Percentiles rank a stretch among this genome's conserved stretches.
Evolutionary conservation across 2,113 vertebrate species (phyloP).

Genomic region (Aptenodytes patagonicus): DNA sequence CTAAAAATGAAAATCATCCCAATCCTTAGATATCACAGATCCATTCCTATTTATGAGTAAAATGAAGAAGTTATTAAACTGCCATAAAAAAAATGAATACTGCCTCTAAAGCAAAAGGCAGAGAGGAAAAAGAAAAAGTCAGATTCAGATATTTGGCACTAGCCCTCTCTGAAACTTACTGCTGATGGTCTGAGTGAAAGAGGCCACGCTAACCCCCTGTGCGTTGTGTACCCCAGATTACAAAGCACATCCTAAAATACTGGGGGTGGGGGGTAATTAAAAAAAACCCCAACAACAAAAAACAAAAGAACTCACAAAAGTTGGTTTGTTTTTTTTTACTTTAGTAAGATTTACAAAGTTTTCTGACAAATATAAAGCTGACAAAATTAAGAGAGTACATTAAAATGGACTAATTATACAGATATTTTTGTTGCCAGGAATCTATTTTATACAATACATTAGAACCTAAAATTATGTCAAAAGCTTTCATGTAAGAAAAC

Average conservation of each 20-base stretch:
- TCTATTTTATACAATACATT: background rate
- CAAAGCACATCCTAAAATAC: background rate
- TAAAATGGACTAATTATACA: background rate
- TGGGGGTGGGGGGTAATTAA: background rate
- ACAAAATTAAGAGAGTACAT: background rate
- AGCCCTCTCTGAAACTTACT: background rate
- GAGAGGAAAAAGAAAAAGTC: background rate
- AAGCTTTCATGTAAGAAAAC: background rate
- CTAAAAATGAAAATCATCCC: background rate
- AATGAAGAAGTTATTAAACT: background rate
- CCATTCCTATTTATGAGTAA: background rate
- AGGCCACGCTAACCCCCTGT: accelerated
- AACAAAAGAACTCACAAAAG: background rate
- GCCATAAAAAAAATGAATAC: background rate
- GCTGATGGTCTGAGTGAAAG: background rate
- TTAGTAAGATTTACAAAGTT: background rate
- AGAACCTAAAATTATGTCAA: background rate
- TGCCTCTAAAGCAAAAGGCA: background rate
- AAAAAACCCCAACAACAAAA: background rate
- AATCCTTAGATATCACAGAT: background rate
- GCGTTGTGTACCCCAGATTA: accelerated
- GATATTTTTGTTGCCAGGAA: background rate
- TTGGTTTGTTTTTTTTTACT: no score
- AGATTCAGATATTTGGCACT: background rate
- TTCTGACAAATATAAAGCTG: background rate